Evolutionary conservation across 1,140 invertebrate species (phyloP).

Genomic region (Sarcophaga peregrina): DNA sequence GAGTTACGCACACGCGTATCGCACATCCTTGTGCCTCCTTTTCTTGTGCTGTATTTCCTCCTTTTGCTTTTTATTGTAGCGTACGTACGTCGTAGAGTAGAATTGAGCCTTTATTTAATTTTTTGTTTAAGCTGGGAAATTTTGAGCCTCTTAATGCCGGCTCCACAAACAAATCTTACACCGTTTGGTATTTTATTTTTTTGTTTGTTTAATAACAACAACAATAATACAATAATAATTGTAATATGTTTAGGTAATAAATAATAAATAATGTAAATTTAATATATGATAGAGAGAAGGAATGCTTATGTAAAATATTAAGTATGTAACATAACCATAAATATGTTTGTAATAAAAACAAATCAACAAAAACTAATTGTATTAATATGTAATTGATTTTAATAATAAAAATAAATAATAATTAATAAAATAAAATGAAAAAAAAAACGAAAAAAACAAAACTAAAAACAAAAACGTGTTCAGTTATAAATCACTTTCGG

Average conservation of each 20-base stretch:
- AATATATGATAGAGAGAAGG: slow-evolving; percentile 29
- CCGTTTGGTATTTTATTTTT: slow-evolving; percentile 34
- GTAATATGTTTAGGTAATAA: slow-evolving; percentile 14
- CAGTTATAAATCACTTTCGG: no score
- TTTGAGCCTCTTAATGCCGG: neutral
- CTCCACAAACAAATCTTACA: slow-evolving; percentile 27
- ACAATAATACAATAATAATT: no score
- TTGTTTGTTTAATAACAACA: neutral
- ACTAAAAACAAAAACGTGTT: slow-evolving; percentile 13
- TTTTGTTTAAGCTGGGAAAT: no score
- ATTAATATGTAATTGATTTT: slow-evolving; percentile 9
- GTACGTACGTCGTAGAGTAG: no score
- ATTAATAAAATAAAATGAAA: no score
- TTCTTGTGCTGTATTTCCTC: neutral
- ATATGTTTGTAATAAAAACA: slow-evolving; percentile 2
- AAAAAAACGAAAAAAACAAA: neutral
- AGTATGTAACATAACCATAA: no score
- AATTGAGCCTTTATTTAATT: no score
- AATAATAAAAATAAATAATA: neutral
- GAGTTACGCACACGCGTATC: slow-evolving; percentile 31
- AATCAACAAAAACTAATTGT: neutral
- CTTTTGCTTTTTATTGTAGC: neutral
- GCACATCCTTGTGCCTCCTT: neutral
- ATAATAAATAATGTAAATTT: slow-evolving; percentile 35
- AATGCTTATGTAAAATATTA: slow-evolving; percentile 23